A percentile compares a stretch with the other conserved stretches of the same genome.
Conservation (phyloP, 2,113 vertebrate genomes). For the Oryzias woworae region DNA sequence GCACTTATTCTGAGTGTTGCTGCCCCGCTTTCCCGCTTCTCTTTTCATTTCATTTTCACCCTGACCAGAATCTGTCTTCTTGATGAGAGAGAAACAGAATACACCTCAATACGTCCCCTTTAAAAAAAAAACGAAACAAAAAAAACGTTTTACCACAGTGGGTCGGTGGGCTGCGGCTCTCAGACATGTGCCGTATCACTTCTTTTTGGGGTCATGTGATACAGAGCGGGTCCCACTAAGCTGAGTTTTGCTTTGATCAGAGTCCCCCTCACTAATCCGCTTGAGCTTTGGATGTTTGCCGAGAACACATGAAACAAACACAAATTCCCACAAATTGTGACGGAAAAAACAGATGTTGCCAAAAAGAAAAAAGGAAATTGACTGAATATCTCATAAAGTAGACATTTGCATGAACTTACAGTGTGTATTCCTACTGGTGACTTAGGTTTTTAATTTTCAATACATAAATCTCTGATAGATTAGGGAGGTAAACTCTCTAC, state of each 20-base stretch:
- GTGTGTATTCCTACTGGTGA: constrained; percentile 9
- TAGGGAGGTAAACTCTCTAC: neutral
- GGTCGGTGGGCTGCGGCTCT: constrained; percentile 17
- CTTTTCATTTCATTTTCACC: neutral
- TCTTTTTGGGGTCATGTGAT: constrained; percentile 44
- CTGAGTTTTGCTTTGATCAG: constrained; percentile 69
- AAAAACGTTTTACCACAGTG: neutral
- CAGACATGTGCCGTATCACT: constrained; percentile 43
- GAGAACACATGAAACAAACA: constrained; percentile 41
- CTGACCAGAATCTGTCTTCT: constrained; percentile 10
- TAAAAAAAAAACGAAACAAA: neutral
- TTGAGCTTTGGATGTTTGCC: constrained; percentile 66
- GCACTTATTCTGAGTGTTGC: constrained; percentile 28
- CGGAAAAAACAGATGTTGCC: constrained; percentile 66
- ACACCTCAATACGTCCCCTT: constrained; percentile 1
- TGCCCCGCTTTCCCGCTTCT: constrained; percentile 23
- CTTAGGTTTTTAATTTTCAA: neutral
- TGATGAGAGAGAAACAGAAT: neutral
- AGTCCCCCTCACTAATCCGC: constrained; percentile 63
- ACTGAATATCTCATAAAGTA: constrained; percentile 40
- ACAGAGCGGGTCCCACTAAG: constrained; percentile 54
- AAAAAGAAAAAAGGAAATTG: constrained; percentile 49
- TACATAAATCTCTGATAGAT: no score
- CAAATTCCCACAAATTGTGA: constrained; percentile 53
- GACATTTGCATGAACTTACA: constrained; percentile 3